A percentile compares a stretch with the other conserved stretches of the same genome.
These are phyloP conservation scores for Heteromyza rotundicornis DNA, from an alignment of 2,888 invertebrate genomes.

Conservation along the genomic window DNA sequence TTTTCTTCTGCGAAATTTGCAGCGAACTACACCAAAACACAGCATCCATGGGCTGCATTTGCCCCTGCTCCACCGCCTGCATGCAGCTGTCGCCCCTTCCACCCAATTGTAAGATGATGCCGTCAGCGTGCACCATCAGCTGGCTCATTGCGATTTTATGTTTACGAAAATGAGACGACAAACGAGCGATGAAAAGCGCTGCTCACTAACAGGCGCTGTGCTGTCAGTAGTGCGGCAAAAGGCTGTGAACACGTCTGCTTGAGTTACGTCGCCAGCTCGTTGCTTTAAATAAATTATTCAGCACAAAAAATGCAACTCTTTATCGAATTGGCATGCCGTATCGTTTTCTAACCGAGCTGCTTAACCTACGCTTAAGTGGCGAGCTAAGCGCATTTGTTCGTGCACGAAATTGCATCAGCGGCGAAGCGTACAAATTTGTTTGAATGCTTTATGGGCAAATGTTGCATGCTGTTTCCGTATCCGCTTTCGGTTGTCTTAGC, in stretches of 20 bases:
- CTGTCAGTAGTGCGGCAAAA: not conserved
- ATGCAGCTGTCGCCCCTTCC: too few relatives aligned
- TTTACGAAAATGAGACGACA: slow-evolving; percentile 1
- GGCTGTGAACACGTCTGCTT: not conserved
- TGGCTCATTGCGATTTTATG: slow-evolving; percentile 1
- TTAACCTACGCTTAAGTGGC: not conserved
- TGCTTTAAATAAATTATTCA: slow-evolving; percentile 15
- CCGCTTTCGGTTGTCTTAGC: not conserved
- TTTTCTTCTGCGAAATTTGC: slow-evolving; percentile 10
- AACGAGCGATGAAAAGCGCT: not conserved
- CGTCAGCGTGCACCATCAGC: not conserved
- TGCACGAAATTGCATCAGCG: not conserved
- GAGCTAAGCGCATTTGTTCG: not conserved
- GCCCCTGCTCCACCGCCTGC: not conserved
- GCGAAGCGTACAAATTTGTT: not conserved
- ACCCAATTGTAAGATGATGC: not conserved
- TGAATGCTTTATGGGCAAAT: not conserved
- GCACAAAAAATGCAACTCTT: slow-evolving; percentile 13
- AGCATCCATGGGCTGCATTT: too few relatives aligned
- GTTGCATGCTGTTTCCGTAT: not conserved
- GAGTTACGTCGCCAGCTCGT: slow-evolving; percentile 7
- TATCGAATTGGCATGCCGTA: slow-evolving; percentile 2
- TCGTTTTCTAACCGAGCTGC: not conserved
- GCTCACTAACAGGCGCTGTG: too few relatives aligned
- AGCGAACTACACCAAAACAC: not conserved